Conservation (phyloP, 2,113 vertebrate species). For the Brachypteracias leptosomus region DNA sequence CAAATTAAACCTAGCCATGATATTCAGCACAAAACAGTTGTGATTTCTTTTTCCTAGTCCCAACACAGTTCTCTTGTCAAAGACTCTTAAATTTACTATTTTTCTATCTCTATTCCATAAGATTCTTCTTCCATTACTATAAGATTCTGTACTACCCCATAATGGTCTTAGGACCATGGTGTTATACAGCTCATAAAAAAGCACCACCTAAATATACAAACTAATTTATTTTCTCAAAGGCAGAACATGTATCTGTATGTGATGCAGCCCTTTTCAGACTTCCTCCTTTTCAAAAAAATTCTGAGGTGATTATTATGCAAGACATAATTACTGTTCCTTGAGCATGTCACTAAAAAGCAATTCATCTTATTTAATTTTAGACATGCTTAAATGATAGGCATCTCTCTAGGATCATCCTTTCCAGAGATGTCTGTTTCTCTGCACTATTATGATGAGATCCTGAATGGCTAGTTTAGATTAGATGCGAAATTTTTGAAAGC, state of each 20-base stretch:
- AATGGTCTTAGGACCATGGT: not conserved
- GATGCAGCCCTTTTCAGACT: not conserved
- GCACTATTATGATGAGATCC: not conserved
- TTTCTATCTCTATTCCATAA: not conserved
- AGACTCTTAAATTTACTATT: not conserved
- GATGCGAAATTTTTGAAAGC: not conserved
- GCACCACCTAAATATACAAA: not conserved
- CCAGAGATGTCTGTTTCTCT: not conserved
- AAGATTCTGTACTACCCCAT: not conserved
- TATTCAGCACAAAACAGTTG: not conserved
- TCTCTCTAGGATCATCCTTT: not conserved
- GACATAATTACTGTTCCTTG: not conserved
- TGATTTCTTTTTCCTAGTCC: not conserved
- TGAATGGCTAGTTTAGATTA: not conserved
- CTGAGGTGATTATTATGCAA: not conserved
- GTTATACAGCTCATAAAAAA: not conserved
- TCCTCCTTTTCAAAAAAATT: not conserved
- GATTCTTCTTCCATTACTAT: not conserved
- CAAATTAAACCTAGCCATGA: not conserved
- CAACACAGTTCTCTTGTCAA: not conserved
- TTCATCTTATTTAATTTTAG: not conserved
- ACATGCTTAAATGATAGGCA: not conserved
- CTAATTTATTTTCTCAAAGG: not conserved
- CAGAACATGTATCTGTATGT: not conserved
- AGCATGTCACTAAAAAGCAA: not conserved